Conservation (phyloP, 2,797 vertebrate species). For the Craterocephalus amniculus region DNA sequence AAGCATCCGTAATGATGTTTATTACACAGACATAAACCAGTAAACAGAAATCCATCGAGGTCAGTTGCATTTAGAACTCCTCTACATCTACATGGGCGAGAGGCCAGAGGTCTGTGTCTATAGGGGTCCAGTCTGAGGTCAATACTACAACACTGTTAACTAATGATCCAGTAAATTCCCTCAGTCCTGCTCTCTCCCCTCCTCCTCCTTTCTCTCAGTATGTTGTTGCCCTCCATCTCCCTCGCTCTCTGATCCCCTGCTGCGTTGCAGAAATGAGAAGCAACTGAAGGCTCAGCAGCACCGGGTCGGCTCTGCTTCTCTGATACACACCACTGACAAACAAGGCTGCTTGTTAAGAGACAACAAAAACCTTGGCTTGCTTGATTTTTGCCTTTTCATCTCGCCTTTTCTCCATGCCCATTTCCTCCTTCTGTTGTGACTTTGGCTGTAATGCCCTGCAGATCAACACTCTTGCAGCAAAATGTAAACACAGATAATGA, state of each 20-base stretch:
- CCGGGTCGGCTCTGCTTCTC: slow-evolving; percentile 55
- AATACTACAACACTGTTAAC: slow-evolving; percentile 80
- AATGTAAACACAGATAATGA: slow-evolving; percentile 45
- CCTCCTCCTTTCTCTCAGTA: slow-evolving; percentile 59
- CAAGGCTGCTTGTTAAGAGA: slow-evolving; percentile 73
- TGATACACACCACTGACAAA: slow-evolving; percentile 70
- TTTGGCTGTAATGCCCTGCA: slow-evolving; percentile 29
- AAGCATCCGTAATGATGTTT: slow-evolving; percentile 16
- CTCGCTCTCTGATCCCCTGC: slow-evolving; percentile 69
- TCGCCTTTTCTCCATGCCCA: slow-evolving; percentile 38
- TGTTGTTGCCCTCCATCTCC: slow-evolving; percentile 71
- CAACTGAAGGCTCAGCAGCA: slow-evolving; percentile 68
- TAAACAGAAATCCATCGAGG: slow-evolving; percentile 36
- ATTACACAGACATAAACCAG: slow-evolving; percentile 9
- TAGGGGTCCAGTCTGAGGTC: slow-evolving; percentile 76
- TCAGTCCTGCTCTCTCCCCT: slow-evolving; percentile 56
- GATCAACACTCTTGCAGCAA: slow-evolving; percentile 12
- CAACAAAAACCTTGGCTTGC: slow-evolving; percentile 60
- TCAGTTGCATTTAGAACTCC: slow-evolving; percentile 54
- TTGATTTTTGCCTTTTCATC: slow-evolving; percentile 56
- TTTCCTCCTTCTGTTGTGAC: slow-evolving; percentile 35
- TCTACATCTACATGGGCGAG: slow-evolving; percentile 63
- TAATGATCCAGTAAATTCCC: slow-evolving; percentile 82
- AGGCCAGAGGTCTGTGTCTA: slow-evolving; percentile 57
- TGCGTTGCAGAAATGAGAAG: slow-evolving; percentile 77